Base-by-base conservation (phyloP, 2,797 vertebrate species). In the Ambastaia sidthimunki region DNA sequence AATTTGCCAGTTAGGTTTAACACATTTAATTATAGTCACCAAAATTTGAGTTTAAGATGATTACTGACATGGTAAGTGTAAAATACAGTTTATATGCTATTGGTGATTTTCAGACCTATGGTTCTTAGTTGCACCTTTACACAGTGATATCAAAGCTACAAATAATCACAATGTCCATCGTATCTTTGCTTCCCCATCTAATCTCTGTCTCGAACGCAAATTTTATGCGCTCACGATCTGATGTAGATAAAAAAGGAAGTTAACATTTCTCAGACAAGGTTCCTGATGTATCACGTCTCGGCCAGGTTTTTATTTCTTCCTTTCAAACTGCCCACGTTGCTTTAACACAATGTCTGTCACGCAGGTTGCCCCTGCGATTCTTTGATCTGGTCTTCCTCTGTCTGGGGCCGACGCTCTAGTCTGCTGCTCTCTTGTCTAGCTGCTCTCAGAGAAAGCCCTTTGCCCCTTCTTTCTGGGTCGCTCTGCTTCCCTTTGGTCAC, bases 331-430 rank as follows among this genome's bases (percentile, higher is more conserved):
- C 25, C 63, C 74, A 76, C 72, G 90, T 93, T 92, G 91, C 91
- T 93, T 92, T 91, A 91, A 91, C 92, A 92, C 91, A 93, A 91
- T 93, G 91, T 93, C 91, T 94, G 91, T 93, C 92, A 90, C 86
- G 87, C 91, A 93, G 92, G 92, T 94, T 94, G 91, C 92, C 90
- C 87, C 85, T 89, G 90, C 88, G 89, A 93, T 91, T 91, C 92
- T 94, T 93, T 93, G 92, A 94, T 93, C 91, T 84, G 74, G 73
- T 78, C 81, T 90, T 88, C 90, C 89, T 93, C 90, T 88, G 90
- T 92, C 90, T 90, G 91, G 84, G 90, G 86, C 91, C 91, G 92
- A 93, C 89, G 88, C 88, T 90, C 90, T 92, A 93, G 93, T 94
- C 93, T 93, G 91, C 92, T 93, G 92, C 90, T 88, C 91, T 90